Evolutionary conservation across 2,797 vertebrate genomes (phyloP).

Genomic region (Sebastes umbrosus): DNA sequence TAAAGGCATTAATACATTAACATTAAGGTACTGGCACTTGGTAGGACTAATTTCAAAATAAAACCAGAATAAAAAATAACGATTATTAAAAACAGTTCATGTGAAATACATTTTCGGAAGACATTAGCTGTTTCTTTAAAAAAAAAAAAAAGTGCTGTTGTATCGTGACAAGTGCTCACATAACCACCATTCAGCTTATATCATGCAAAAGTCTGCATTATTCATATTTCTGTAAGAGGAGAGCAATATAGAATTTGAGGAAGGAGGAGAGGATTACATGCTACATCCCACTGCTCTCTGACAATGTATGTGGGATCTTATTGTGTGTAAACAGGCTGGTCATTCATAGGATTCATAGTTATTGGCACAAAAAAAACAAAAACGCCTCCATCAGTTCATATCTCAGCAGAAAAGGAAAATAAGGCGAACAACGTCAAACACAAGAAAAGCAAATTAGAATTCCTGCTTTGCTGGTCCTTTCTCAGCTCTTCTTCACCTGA

Average conservation of each 20-base stretch:
- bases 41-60: constrained; percentile 1
- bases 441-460: constrained; percentile 19
- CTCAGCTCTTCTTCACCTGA: constrained; percentile 19
- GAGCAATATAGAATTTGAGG: neutral
- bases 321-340: constrained; percentile 7
- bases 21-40: constrained; percentile 16
- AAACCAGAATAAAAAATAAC: constrained; percentile 1
- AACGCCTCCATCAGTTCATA: constrained; percentile 10
- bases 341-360: neutral
- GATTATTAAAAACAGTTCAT: neutral
- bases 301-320: neutral
- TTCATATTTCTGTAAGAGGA: neutral
- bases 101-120: constrained; percentile 4
- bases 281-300: neutral
- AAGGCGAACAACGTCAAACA: constrained; percentile 19
- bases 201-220: neutral
- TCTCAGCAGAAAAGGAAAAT: constrained; percentile 19
- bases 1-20: constrained; percentile 50
- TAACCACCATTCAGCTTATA: constrained; percentile 29
- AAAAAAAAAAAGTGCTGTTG: constrained; percentile 49
- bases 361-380: constrained; percentile 2
- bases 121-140: neutral
- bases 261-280: neutral
- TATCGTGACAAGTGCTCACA: constrained; percentile 51
- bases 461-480: constrained; percentile 3